Percentiles rank a stretch among this genome's conserved stretches.
Conservation (phyloP, 2,113 vertebrate genomes). For the Syrrhaptes paradoxus region DNA sequence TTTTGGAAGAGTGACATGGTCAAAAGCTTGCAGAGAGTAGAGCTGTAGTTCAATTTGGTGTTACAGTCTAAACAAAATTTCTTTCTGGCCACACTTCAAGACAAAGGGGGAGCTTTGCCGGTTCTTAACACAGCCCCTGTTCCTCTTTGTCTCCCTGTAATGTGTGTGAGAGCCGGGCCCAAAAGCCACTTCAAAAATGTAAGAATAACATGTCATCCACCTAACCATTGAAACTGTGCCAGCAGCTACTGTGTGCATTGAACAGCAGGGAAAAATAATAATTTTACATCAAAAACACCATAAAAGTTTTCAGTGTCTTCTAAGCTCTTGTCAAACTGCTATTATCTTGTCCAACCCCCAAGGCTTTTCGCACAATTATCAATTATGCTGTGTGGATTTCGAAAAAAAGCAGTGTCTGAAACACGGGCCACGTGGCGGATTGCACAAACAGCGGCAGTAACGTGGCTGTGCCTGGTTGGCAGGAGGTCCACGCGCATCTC, state of each 20-base stretch:
- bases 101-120: background rate
- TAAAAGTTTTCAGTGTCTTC: constrained; percentile 39
- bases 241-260: constrained; percentile 32
- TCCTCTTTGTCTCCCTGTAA: background rate
- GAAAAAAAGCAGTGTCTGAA: constrained; percentile 18
- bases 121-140: background rate
- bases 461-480: background rate
- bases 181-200: background rate
- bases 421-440: background rate
- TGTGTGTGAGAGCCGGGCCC: background rate
- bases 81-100: background rate
- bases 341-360: constrained; percentile 42
- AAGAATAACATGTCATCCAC: constrained; percentile 39
- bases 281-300: constrained; percentile 54
- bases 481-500: background rate
- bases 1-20: background rate
- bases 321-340: constrained; percentile 51
- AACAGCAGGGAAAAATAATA: constrained; percentile 45
- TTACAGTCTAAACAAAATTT: background rate
- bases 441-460: background rate
- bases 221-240: constrained; percentile 32
- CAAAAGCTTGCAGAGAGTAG: background rate
- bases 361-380: constrained; percentile 47
- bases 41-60: background rate
- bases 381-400: constrained; percentile 43